These are phyloP conservation scores for Xestia rhomboidea DNA, from an alignment of 2,888 invertebrate species.

Conservation along the genomic window DNA sequence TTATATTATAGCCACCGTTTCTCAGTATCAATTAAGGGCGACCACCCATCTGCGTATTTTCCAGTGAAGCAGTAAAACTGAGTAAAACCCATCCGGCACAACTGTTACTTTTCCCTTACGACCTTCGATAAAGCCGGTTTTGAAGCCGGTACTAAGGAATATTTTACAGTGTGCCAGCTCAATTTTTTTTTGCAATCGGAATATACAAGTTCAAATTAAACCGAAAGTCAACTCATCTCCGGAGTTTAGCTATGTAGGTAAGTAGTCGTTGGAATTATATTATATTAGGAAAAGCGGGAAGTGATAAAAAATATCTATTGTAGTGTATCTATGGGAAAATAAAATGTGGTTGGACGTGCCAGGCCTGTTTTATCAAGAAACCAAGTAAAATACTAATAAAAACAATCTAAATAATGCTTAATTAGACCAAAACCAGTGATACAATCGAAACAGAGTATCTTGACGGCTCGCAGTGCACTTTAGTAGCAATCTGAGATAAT, in stretches of 20 bases:
- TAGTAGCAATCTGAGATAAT: neutral
- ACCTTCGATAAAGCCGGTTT: neutral
- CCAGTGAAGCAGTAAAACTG: slow-evolving; percentile 38
- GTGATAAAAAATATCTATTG: neutral
- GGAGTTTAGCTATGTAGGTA: neutral
- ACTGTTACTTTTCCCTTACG: slow-evolving; percentile 29
- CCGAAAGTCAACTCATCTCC: neutral
- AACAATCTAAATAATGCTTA: neutral
- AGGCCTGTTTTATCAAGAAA: neutral
- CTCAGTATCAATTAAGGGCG: slow-evolving; percentile 37
- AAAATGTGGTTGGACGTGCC: neutral
- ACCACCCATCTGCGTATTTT: slow-evolving; percentile 30
- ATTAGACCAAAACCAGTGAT: neutral
- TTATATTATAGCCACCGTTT: slow-evolving; percentile 5
- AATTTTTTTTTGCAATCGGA: neutral
- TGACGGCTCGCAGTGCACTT: slow-evolving; percentile 6
- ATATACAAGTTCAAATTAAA: neutral
- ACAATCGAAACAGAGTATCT: neutral
- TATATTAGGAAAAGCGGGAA: neutral
- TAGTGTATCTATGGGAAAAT: neutral
- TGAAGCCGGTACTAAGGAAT: neutral
- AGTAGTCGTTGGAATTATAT: neutral
- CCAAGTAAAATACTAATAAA: neutral
- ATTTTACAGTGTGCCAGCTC: neutral
- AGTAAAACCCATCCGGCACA: slow-evolving; percentile 37